A percentile compares a stretch with the other conserved stretches of the same genome.
phyloP scores from a whole-genome alignment of 53 echinoderm and acorn worm species.

The Glandiceps talaboti region DNA sequence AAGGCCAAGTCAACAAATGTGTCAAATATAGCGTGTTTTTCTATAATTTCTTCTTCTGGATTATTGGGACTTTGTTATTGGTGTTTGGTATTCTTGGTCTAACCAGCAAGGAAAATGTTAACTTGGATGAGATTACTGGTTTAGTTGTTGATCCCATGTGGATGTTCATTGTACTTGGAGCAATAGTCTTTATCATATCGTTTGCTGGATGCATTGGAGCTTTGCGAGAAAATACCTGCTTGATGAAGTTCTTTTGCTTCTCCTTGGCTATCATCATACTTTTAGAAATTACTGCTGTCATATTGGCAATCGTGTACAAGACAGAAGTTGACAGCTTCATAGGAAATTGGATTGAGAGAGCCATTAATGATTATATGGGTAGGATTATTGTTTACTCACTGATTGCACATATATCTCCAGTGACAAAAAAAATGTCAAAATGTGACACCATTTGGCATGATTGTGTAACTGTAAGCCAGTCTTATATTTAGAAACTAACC shows the following conservation, averaged over 20 bases:
- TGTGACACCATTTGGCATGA: too few relatives aligned
- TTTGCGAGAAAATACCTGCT: constrained; percentile 76
- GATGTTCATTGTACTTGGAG: constrained; percentile 75
- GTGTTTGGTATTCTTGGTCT: constrained; percentile 90
- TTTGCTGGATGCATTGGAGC: constrained; percentile 88
- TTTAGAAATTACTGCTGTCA: constrained; percentile 56
- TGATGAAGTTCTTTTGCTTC: constrained; percentile 68
- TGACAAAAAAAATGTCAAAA: too few relatives aligned
- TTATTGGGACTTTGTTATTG: constrained; percentile 54
- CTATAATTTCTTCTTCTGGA: constrained; percentile 72
- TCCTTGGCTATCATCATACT: constrained; percentile 70
- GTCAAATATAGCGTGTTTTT: constrained; percentile 79
- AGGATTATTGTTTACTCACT: too few relatives aligned
- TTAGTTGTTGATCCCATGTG: constrained; percentile 85
- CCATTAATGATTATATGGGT: constrained; percentile 70
- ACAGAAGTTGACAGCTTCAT: constrained; percentile 39
- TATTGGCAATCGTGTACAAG: constrained; percentile 73
- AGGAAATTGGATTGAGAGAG: constrained; percentile 53
- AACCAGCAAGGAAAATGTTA: constrained; percentile 50
- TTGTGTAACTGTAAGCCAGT: too few relatives aligned
- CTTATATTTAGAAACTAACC: too few relatives aligned
- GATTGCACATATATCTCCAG: too few relatives aligned
- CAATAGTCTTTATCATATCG: constrained; percentile 59
- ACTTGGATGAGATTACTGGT: constrained; percentile 67
- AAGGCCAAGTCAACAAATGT: constrained; percentile 47